Evolutionary conservation across 1,140 invertebrate species (phyloP), one percentile per base, ranked within the genome.

Genomic region (Diorhabda sublineata): DNA sequence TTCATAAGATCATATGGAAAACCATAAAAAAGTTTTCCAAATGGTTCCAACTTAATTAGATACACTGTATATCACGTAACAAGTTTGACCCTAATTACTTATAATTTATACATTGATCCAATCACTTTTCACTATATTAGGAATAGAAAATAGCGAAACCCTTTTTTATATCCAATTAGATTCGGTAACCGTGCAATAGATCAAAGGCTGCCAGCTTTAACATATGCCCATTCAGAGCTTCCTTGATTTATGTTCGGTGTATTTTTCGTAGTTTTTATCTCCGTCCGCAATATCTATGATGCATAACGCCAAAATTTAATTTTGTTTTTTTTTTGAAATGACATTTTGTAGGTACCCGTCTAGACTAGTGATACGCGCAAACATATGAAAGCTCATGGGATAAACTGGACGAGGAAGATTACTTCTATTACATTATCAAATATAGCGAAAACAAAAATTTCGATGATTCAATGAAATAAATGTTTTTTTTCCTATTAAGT

Each of bases 271-370:
- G 6, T 52, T 52, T 52, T 52, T 52, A 52, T 52, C 47, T 52
- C 47, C 47, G n/a, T 52, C 47, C 47, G 47, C 47, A 52, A 52
- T 52, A 52, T 52, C 47, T 52, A 52, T 52, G 47, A 52, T 52
- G 47, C 47, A 52, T 52, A 52, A 52, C 47, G 47, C n/a, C n/a
- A 6, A 52, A 52, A 52, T 52, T 52, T 52, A 52, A 52, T 52
- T 52, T 52, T 52, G 47, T 52, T 52, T 52, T 26, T 26, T 26
- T 26, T 52, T 52, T 52, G 47, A 52, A 52, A 52, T 52, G 47
- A 52, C 47, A 52, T 52, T 52, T 52, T 52, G 47, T 52, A 52
- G 47, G 47, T 52, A 6, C 47, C 2, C 47, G 47, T 52, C 47
- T 52, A 52, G 47, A 52, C 47, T 52, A 52, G 47, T n/a, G 4